Base-by-base conservation (phyloP, 2,113 vertebrate species). In the Parus major region DNA sequence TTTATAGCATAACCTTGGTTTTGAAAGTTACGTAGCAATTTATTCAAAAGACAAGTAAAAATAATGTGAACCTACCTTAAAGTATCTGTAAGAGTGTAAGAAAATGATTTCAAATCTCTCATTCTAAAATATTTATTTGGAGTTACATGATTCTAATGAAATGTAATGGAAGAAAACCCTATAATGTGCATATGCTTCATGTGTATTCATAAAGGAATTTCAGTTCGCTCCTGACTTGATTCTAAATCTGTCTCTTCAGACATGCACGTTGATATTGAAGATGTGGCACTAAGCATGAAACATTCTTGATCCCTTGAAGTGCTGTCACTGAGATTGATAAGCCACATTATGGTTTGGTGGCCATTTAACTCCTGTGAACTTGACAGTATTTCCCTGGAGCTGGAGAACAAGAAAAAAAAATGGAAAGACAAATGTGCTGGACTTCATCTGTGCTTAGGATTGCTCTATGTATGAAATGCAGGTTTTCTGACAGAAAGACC, bases 321-420 rank as follows among this genome's bases (percentile, higher is more conserved):
- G 50, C 85, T 95, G 82, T 94, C 95, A 88, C 70, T 68, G 76
- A 90, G 90, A 92, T 42, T 94, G 85, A 90, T 95, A 95, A 93
- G 27, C 29, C 29, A 42, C 71, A 88, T 92, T 92, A 93, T 24
- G 42, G 17, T 88, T 88, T 90, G 39, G 85, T 94, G 85, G 50
- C 59, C 66, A 80, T 88, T 96, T 95, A 96, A 94, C 53, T 80
- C 46, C 56, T 80, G 36, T 82, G 85, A 90, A 80, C 46, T 82
- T 90, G 82, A 72, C 85, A 94, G 46, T 42, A 56, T 79, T 90
- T 87, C 63, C 82, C 88, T 66, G 46, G 28, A 82, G 87, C 63
- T 47, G 79, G 21, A 82, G 36, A 55, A 31, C 15, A 69, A 49
- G 24, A 6, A 8, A 23, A 46, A 60, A 64, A 52, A 63, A 4